Base-by-base conservation (phyloP, 2,797 vertebrate species). In the Taenioides sp. region DNA sequence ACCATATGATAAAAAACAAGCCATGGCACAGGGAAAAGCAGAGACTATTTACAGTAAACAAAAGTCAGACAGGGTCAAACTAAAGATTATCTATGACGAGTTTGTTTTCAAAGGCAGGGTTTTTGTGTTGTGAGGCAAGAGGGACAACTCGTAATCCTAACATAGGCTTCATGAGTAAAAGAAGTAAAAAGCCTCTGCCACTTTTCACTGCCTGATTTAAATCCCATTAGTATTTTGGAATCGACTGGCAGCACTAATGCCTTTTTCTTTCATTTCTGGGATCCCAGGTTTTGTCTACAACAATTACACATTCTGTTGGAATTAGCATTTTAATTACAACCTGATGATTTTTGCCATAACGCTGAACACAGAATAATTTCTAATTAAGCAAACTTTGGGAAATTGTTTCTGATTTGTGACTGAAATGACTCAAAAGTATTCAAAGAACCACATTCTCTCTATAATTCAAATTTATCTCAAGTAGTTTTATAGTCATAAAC, bases 311-410 rank as follows among this genome's bases (percentile, higher is more conserved):
- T 78, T 66, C 80, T 76, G 64, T 49, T 69, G 79, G 71, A 85
- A 90, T 92, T 87, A 79, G 80, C 86, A 91, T 89, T 93, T 91
- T 89, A 91, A 90, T 91, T 89, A 87, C 80, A 84, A 79, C 65
- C 74, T 79, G 84, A 78, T 76, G 85, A 78, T 86, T 87, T 87
- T 80, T 78, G 78, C 82, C 87, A 86, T 82, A 86, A 82, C 84
- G 78, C 84, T 74, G 85, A 81, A 72, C 81, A 84, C 75, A 85
- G 84, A 87, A 77, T 81, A 73, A 89, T 86, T 88, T 87, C 77
- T 89, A 88, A 90, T 90, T 88, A 91, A 79, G 73, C 79, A 77
- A 73, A 77, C 81, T 81, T 84, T 78, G 78, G 78, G 80, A 87
- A 84, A 87, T 83, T 77, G 87, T 85, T 83, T 60, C 63, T 77